Evolutionary conservation across 2,797 vertebrate species (phyloP).

Genomic region (Micropoecilia bifurca): DNA sequence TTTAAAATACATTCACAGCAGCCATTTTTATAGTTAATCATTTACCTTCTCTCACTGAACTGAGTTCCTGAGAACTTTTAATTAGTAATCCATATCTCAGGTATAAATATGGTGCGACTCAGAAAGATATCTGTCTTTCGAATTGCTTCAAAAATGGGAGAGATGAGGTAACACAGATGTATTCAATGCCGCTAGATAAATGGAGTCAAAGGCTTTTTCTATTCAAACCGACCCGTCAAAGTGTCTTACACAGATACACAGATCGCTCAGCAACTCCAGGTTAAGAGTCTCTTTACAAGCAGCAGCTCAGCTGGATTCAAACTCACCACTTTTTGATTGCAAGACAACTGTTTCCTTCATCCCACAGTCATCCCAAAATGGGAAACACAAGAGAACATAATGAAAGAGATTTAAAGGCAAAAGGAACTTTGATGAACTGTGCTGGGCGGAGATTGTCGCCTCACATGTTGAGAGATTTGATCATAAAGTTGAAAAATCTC

Average conservation of each 20-base stretch:
- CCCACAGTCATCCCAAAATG: background rate
- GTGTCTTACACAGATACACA: no score
- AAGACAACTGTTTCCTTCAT: background rate
- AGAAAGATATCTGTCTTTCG: slow-evolving; percentile 23
- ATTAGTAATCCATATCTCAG: background rate
- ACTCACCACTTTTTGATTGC: background rate
- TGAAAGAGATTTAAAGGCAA: background rate
- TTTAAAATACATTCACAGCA: background rate
- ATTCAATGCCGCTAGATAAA: background rate
- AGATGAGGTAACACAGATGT: background rate
- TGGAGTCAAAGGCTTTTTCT: background rate
- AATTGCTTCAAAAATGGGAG: background rate
- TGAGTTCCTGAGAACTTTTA: background rate
- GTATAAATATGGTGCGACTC: background rate
- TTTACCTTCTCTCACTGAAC: background rate
- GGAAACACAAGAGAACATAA: background rate
- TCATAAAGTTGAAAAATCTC: background rate
- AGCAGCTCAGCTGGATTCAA: background rate
- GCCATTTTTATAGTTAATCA: background rate
- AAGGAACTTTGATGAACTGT: background rate
- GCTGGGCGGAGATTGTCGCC: background rate
- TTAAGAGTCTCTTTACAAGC: background rate
- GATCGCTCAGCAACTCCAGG: background rate
- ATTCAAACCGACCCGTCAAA: background rate
- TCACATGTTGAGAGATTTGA: background rate